A percentile compares a stretch with the other conserved stretches of the same genome.
Evolutionary conservation across 2,113 vertebrate species (phyloP).

Genomic region (Anolis carolinensis): DNA sequence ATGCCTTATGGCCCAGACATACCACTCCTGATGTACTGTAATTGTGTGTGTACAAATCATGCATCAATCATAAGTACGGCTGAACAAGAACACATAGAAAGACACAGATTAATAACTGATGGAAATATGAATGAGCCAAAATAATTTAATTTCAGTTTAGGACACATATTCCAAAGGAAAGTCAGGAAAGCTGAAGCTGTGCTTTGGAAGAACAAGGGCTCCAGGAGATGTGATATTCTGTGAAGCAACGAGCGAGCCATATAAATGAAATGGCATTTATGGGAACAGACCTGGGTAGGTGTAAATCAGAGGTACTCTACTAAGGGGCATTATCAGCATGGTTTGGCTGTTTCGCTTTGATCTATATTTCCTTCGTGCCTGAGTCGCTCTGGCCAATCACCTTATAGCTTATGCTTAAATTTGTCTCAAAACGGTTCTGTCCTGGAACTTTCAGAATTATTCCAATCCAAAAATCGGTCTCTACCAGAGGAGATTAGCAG

Average conservation of each 20-base stretch:
- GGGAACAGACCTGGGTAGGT: not conserved
- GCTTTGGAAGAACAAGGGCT: not conserved
- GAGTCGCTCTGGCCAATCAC: not conserved
- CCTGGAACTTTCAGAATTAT: not conserved
- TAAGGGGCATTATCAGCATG: not conserved
- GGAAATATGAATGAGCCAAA: not conserved
- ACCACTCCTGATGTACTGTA: not conserved
- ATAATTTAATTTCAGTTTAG: not conserved
- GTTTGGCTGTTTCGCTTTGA: not conserved
- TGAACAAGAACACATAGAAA: not conserved
- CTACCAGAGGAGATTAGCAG: not conserved
- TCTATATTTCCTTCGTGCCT: not conserved
- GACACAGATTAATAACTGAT: not conserved
- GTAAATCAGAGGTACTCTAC: not conserved
- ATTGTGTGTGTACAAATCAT: not conserved
- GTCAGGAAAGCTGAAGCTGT: not conserved
- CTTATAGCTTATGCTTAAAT: slow-evolving; percentile 8
- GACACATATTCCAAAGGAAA: not conserved
- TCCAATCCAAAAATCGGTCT: not conserved
- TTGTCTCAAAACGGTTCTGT: not conserved
- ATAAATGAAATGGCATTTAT: slow-evolving; percentile 8
- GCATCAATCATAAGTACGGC: not conserved
- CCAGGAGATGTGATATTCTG: not conserved
- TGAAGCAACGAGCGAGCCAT: not conserved
- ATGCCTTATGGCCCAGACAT: too few species aligned